A percentile compares a stretch with the other conserved stretches of the same genome.
Evolutionary conservation across 2,113 vertebrate genomes (phyloP).

Genomic region (Stictonetta naevosa): DNA sequence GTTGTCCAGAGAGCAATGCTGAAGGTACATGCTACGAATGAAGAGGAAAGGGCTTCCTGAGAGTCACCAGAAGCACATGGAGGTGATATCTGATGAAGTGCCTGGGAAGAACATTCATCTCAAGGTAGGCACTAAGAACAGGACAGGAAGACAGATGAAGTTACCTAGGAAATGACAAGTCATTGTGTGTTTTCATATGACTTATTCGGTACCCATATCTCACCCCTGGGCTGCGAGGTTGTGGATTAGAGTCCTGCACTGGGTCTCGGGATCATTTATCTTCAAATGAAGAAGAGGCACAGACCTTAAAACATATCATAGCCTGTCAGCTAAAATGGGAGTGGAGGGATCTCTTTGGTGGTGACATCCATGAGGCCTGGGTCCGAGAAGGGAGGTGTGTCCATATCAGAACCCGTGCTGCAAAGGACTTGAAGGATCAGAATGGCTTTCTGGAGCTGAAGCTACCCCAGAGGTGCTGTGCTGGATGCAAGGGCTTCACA

Average conservation of each 20-base stretch:
- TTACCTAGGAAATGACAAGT: not conserved
- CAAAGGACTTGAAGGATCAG: not conserved
- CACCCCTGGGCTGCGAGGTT: not conserved
- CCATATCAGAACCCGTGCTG: not conserved
- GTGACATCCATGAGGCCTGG: not conserved
- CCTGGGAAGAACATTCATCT: not conserved
- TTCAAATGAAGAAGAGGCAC: not conserved
- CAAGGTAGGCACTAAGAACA: not conserved
- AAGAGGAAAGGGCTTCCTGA: not conserved
- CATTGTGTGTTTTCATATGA: not conserved
- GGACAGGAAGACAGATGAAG: not conserved
- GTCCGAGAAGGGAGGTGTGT: not conserved
- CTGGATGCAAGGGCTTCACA: not conserved
- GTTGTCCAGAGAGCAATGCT: not conserved
- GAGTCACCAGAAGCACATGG: accelerated
- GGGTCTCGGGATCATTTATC: not conserved
- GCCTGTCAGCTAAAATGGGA: not conserved
- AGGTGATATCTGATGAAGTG: not conserved
- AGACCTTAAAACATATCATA: not conserved
- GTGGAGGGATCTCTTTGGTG: not conserved
- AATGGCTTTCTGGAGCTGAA: not conserved
- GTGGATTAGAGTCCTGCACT: not conserved
- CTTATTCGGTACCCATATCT: not conserved
- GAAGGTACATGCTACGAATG: accelerated
- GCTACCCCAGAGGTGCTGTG: too few relatives aligned